Conservation (phyloP, 1,140 invertebrate species). For the Pseudoatta argentina region DNA sequence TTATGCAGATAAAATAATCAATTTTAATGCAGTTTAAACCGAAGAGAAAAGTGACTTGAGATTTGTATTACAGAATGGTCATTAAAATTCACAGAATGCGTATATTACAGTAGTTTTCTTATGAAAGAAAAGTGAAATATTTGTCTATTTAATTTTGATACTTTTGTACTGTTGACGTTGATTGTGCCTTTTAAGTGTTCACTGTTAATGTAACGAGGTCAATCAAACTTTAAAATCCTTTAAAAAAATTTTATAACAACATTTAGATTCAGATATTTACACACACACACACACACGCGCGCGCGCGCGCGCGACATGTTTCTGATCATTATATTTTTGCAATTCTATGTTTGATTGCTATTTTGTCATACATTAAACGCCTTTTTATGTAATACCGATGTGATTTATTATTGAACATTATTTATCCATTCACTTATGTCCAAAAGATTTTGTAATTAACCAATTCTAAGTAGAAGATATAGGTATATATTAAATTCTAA, state of each 20-base stretch:
- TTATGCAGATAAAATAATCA: slow-evolving; percentile 40
- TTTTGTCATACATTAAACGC: slow-evolving; percentile 57
- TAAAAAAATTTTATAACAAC: slow-evolving; percentile 46
- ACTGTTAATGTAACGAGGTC: slow-evolving; percentile 62
- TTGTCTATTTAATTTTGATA: slow-evolving; percentile 79
- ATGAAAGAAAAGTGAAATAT: slow-evolving; percentile 53
- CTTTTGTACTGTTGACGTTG: slow-evolving; percentile 82
- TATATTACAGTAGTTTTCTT: slow-evolving; percentile 75
- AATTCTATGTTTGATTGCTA: slow-evolving; percentile 50
- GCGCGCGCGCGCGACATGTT: background rate
- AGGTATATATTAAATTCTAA: slow-evolving; percentile 17
- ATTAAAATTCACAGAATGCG: slow-evolving; percentile 67
- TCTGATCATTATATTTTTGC: slow-evolving; percentile 30
- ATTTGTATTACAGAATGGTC: slow-evolving; percentile 71
- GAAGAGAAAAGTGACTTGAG: slow-evolving; percentile 29
- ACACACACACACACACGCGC: no score
- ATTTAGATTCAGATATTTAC: slow-evolving; percentile 43
- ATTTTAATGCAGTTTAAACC: slow-evolving; percentile 49
- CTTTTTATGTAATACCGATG: slow-evolving; percentile 58
- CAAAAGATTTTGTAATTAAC: background rate
- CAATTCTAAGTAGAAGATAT: background rate
- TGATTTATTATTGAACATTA: slow-evolving; percentile 50
- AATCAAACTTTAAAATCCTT: slow-evolving; percentile 64
- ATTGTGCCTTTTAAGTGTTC: slow-evolving; percentile 82
- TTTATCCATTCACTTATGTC: slow-evolving; percentile 14